These are phyloP conservation scores for Avahi laniger DNA, from an alignment of 2,797 vertebrate species.

Conservation along the genomic window DNA sequence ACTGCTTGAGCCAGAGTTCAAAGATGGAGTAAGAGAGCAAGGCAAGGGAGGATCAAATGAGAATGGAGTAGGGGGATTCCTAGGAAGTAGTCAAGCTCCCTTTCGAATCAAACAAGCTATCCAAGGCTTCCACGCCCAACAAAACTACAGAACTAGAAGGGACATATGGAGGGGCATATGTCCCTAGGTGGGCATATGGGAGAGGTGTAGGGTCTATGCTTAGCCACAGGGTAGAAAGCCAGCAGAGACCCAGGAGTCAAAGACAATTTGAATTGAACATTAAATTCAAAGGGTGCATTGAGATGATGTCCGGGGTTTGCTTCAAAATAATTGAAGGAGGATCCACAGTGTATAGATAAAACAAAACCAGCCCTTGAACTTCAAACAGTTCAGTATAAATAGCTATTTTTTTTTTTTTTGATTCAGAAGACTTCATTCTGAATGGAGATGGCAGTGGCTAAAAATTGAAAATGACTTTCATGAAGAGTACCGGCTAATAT, in stretches of 20 bases:
- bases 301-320: not conserved
- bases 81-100: not conserved
- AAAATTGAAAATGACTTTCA: not conserved
- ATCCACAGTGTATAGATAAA: not conserved
- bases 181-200: too few species aligned
- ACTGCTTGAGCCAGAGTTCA: not conserved
- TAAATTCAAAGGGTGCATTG: not conserved
- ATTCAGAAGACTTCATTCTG: not conserved
- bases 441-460: not conserved
- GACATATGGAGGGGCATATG: not conserved
- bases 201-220: not conserved
- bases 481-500: not conserved
- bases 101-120: not conserved
- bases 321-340: not conserved
- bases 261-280: not conserved
- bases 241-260: not conserved
- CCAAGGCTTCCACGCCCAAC: not conserved
- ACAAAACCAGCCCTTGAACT: not conserved
- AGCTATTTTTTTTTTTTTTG: not conserved
- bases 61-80: not conserved
- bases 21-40: not conserved
- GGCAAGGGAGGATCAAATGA: not conserved
- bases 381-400: not conserved
- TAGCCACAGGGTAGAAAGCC: not conserved
- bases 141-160: not conserved